Evolutionary conservation across 2,888 invertebrate genomes (phyloP), one percentile per base, ranked within the genome.

Genomic region (Keiferia lycopersicella): DNA sequence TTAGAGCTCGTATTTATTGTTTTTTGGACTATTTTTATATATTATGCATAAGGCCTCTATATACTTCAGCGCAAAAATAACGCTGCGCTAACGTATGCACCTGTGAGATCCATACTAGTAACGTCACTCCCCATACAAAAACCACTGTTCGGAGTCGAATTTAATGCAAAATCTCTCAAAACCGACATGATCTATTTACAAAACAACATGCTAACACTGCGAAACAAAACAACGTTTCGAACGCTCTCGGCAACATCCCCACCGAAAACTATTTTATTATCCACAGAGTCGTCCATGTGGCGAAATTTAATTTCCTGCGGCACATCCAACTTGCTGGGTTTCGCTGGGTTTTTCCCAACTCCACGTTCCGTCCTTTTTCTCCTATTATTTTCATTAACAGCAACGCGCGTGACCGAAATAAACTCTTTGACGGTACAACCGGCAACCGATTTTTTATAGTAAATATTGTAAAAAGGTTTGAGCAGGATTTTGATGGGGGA

Each of bases 371-470:
- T 71, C 79, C 79, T 82, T 83, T 81, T 79, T 81, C 79, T 80
- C 74, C 80, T 81, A 86, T 86, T 86, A 86, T 87, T 86, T 86
- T 86, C 84, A 87, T 86, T 87, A 86, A 83, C 84, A 81, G 79
- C 75, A 73, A 64, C 61, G 75, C 74, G 76, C 87, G 86, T 87
- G 88, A 86, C 83, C 79, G 73, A 85, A 87, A 87, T 87, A 86
- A 84, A 86, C 77, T 81, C 78, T 82, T 79, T 78, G 80, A 79
- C 73, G 73, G 66, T 26, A 34, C 18, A 68, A 62, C 68, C 73
- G 73, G 75, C 10, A 73, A 76, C 68, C 61, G 68, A 71, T 70
- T 68, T 75, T 76, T 74, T 62, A 39, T n/a, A 64, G 68, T 69
- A 71, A 71, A 71, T 70, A 71, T 73, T 69, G 74, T 77, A 73